Conservation (phyloP, 2,113 vertebrate genomes). For the Prunella himalayana region DNA sequence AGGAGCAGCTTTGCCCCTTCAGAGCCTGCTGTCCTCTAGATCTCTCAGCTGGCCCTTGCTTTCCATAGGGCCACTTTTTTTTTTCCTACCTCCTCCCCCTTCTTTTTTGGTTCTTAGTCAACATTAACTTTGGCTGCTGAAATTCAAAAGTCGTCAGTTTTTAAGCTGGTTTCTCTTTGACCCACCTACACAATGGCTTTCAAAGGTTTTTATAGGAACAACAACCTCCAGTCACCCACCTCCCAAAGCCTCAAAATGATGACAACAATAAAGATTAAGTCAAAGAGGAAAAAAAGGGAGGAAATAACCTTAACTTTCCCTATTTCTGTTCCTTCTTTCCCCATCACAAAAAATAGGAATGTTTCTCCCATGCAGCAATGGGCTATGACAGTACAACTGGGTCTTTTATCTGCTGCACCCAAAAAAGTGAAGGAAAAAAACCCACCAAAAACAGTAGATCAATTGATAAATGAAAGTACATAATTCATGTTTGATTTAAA, state of each 20-base stretch:
- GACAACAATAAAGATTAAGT: neutral
- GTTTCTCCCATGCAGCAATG: neutral
- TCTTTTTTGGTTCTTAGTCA: constrained; percentile 64
- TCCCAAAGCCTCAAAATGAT: neutral
- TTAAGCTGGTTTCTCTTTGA: constrained; percentile 72
- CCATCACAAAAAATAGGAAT: neutral
- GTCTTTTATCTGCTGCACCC: constrained; percentile 28
- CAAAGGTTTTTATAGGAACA: constrained; percentile 11
- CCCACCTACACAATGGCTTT: constrained; percentile 61
- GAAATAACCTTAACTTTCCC: neutral
- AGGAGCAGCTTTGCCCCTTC: constrained; percentile 72
- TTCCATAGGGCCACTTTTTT: constrained; percentile 32
- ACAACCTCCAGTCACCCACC: neutral
- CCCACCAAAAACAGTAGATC: neutral
- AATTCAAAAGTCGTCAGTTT: constrained; percentile 74
- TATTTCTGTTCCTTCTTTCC: neutral
- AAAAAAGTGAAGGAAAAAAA: neutral
- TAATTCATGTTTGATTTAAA: constrained; percentile 39
- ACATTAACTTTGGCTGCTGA: constrained; percentile 70
- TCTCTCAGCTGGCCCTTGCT: constrained; percentile 72
- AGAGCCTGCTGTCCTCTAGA: constrained; percentile 62
- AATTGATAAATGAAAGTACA: constrained; percentile 26
- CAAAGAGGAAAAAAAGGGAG: neutral
- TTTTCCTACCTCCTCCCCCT: neutral
- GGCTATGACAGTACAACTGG: neutral